These are phyloP conservation scores for Protula sp. DNA, from an alignment of 2,888 invertebrate species.

Conservation along the genomic window DNA sequence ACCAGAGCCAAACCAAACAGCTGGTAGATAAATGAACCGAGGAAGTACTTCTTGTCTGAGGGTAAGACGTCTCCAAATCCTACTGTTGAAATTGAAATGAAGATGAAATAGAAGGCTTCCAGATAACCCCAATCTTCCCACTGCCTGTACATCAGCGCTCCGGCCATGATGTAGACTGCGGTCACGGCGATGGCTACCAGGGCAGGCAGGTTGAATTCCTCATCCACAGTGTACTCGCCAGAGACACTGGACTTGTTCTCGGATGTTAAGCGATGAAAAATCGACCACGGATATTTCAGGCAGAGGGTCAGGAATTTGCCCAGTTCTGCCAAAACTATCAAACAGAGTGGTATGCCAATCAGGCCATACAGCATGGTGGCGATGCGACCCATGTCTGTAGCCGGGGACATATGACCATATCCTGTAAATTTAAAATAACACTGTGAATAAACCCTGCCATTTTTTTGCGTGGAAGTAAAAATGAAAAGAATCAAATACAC, in stretches of 20 bases:
- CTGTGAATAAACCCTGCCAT: no score
- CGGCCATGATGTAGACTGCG: constrained; percentile 78
- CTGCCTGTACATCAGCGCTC: constrained; percentile 66
- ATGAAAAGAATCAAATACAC: no score
- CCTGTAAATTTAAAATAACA: constrained; percentile 61
- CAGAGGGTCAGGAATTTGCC: constrained; percentile 78
- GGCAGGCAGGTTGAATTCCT: constrained; percentile 91
- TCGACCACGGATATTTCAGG: constrained; percentile 65
- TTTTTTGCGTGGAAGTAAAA: no score
- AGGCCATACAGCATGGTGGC: constrained; percentile 89
- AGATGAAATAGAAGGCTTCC: constrained; percentile 92
- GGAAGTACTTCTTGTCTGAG: constrained; percentile 77
- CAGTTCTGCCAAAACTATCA: constrained; percentile 89
- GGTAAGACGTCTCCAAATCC: constrained; percentile 94
- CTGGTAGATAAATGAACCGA: constrained; percentile 85
- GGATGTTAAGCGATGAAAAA: constrained; percentile 48
- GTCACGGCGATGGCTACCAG: constrained; percentile 80
- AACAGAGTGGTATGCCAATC: constrained; percentile 90
- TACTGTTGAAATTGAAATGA: constrained; percentile 93
- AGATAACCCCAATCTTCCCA: constrained; percentile 78
- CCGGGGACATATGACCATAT: constrained; percentile 92
- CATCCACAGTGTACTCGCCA: constrained; percentile 2
- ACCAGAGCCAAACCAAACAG: constrained; percentile 91
- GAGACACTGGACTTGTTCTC: neutral
- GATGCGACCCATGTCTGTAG: constrained; percentile 75